Base-by-base conservation (phyloP, 2,113 vertebrate species). In the Notothenia coriiceps region DNA sequence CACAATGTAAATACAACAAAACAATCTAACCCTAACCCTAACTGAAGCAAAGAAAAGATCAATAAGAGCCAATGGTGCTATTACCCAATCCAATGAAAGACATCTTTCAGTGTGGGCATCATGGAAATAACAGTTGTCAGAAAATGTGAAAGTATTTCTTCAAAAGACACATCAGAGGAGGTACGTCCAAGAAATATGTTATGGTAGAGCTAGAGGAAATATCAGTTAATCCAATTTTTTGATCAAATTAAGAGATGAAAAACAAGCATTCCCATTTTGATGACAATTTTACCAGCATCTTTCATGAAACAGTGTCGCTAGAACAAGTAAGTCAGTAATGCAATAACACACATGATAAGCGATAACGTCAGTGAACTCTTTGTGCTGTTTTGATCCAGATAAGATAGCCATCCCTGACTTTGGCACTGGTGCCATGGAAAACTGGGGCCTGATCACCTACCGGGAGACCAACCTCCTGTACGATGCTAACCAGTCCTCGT, bases 341-440 rank as follows among this genome's bases (percentile, higher is more conserved):
- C 29, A 51, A 47, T 54, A 67, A 52, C 66, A 43, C 9, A 20
- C 2, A 5, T 29, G 18, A 68, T 44, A 35, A 60, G 13, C 8
- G 0, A 6, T 40, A 3, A 25, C 50, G n/a, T 74, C 8, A 66
- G 1, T 35, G 8, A 8, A 15, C 6, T 50, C 12, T 17, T 18
- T 75, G 17, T 82, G 8, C 29, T 80, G 13, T 74, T 70, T 56
- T 57, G 22, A 86, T 90, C 2, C 76, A 99, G 98, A 99, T 94
- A 92, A 98, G 94, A 99, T 99, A 44, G 98, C 98, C 79, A 99
- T 99, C 88, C 98, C 98, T 88, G 97, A 99, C 89, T 99, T 99
- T 22, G 98, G 98, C 10, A 99, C 98, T 0, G 98, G 98, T 18
- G 98, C 98, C 25, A 99, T 99, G 98, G 98, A 99, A 88, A 99